A percentile compares a stretch with the other conserved stretches of the same genome.
Conservation (phyloP, 2,888 invertebrate genomes). For the Agelastica alni region DNA sequence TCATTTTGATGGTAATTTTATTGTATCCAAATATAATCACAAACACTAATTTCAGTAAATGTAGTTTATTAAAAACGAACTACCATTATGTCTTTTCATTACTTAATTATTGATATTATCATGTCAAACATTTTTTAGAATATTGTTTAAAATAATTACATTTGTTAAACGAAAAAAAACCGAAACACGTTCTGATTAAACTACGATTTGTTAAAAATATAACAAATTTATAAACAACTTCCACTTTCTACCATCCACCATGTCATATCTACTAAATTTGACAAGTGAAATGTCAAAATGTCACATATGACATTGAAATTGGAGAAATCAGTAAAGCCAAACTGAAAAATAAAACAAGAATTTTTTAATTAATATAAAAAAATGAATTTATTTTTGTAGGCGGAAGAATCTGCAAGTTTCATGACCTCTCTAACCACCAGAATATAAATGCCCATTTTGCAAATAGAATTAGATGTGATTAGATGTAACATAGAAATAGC, state of each 20-base stretch:
- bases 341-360: no score
- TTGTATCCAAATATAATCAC: constrained; percentile 11
- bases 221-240: constrained; percentile 22
- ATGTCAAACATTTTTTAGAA: constrained; percentile 15
- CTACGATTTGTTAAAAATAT: constrained; percentile 8
- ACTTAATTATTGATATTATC: constrained; percentile 37
- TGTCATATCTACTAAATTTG: constrained; percentile 16
- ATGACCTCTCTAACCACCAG: no score
- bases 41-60: constrained; percentile 16
- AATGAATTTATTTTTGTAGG: no score
- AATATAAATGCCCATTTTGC: no score
- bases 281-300: constrained; percentile 3
- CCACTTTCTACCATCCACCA: constrained; percentile 21
- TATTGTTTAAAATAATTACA: neutral
- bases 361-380: no score
- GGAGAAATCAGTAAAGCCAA: no score
- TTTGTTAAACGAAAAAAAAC: neutral
- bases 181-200: constrained; percentile 1
- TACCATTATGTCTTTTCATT: constrained; percentile 44
- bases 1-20: constrained; percentile 29
- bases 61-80: constrained; percentile 47
- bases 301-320: constrained; percentile 6
- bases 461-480: no score
- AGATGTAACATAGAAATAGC: no score
- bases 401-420: no score